Evolutionary conservation across 35 echinoderm and acorn worm genomes (phyloP), one percentile per base, ranked within the genome.

Genomic region (Nesometra sesokonis): DNA sequence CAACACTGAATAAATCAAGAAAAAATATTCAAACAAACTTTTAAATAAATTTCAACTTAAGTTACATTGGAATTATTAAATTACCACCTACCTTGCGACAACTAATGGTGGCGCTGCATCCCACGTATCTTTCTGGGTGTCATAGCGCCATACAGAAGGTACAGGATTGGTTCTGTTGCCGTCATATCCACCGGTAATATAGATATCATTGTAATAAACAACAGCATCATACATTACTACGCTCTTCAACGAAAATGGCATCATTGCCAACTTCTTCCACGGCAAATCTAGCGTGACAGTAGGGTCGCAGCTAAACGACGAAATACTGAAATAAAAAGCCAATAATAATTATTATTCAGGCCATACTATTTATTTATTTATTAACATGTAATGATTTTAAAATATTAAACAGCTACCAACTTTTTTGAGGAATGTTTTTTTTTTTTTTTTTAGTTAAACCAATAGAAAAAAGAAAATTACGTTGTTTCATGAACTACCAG

Each of bases 191-290:
- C 88, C 92, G 11, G 85, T 90, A 23, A 93, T 76, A 40, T 90
- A 93, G 36, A 93, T 87, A 37, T 86, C 88, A 76, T 93, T 93
- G 34, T 80, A 47, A 76, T 90, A 90, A 5, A 36, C 32, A 30
- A 79, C 80, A 1, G 86, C 85, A 57, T 87, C 85, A 43, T 93
- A 93, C 92, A 93, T 93, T 30, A 89, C 92, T 0, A 82, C 80
- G 31, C 77, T 90, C 0, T 57, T 36, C 13, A 93, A 34, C 17
- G 57, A 84, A 83, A 87, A 90, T 0, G 92, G 92, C 80, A 93
- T 84, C 5, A 82, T 76, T 29, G 88, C 40, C 30, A 87, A 85
- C 79, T 86, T 90, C 46, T 34, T 77, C 92, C 88, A 93, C 9
- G 79, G 23, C 21, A 81, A 34, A 67, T 67, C 52, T 7, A 81